Evolutionary conservation across 2,797 vertebrate species (phyloP), one percentile per base, ranked within the genome.

Genomic region (Huso huso): DNA sequence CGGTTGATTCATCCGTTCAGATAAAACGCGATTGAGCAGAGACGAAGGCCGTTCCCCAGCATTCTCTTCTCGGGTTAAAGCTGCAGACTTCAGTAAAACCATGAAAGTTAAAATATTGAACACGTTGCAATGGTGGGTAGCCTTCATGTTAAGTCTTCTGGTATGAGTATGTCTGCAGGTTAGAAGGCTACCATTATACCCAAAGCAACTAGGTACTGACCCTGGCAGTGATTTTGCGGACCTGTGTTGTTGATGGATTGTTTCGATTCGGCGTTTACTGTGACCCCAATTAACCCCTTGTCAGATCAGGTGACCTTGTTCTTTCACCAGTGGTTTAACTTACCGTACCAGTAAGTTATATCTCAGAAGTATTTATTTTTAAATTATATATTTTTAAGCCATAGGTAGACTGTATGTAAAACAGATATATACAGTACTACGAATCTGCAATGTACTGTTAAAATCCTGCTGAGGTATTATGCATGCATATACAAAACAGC

Each of bases 81-180:
- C 52, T 55, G 52, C 52, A 55, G 52, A 55, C 52, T 55, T 55
- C 9, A 55, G 52, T 55, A 55, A 55, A 55, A 55, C 52, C 52
- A 55, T 55, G 52, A 55, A 55, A 55, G 52, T 55, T 55, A 55
- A 55, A 55, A 55, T 10, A 55, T 55, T n/a, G 52, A 55, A n/a
- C 52, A 55, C 9, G 52, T n/a, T 55, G 52, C 52, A 10, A 55
- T 55, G 52, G 52, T n/a, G 9, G 52, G 52, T 55, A 55, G 52
- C 52, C 52, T 55, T 55, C 52, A 55, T 55, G 52, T n/a, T 55
- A n/a, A n/a, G 52, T 55, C n/a, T 55, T 55, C 9, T 55, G 52
- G 6, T 55, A n/a, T 55, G 52, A n/a, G 52, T 55, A 6, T 7
- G 52, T 55, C 52, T 55, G 52, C 52, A 55, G 52, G 52, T n/a